Conservation (phyloP, 1,140 invertebrate genomes). For the Leptopilina boulardi region DNA sequence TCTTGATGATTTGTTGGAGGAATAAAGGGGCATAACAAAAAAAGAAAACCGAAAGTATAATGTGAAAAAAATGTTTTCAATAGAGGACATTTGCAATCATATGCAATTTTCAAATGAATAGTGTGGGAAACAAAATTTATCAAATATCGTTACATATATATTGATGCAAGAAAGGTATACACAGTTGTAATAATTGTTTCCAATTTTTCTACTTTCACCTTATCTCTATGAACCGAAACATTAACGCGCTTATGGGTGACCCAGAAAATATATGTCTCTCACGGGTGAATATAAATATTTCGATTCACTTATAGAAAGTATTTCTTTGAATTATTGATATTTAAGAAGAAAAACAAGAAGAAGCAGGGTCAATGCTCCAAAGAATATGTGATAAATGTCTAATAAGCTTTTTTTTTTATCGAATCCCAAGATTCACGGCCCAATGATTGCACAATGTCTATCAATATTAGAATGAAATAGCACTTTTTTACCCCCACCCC, state of each 20-base stretch:
- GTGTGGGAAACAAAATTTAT: constrained; percentile 18
- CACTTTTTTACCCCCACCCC: background rate
- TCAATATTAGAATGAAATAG: background rate
- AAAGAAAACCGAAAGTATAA: constrained; percentile 7
- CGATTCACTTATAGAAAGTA: constrained; percentile 5
- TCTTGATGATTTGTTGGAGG: background rate
- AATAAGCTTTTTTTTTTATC: background rate
- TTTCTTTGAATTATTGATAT: background rate
- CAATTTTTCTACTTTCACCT: constrained; percentile 25
- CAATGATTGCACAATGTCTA: constrained; percentile 19
- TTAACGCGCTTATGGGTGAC: background rate
- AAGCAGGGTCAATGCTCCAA: background rate
- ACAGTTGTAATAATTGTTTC: constrained; percentile 27
- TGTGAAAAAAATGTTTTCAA: background rate
- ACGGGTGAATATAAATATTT: constrained; percentile 12
- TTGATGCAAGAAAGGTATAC: background rate
- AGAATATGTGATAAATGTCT: background rate
- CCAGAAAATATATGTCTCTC: background rate
- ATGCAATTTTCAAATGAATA: background rate
- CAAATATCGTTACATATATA: background rate
- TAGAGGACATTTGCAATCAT: background rate
- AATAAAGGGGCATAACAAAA: background rate
- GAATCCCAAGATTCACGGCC: constrained; percentile 5
- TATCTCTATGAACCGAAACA: constrained; percentile 18
- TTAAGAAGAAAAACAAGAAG: too few species aligned